Base-by-base conservation (phyloP, 2,113 vertebrate species). In the Esox niger region DNA sequence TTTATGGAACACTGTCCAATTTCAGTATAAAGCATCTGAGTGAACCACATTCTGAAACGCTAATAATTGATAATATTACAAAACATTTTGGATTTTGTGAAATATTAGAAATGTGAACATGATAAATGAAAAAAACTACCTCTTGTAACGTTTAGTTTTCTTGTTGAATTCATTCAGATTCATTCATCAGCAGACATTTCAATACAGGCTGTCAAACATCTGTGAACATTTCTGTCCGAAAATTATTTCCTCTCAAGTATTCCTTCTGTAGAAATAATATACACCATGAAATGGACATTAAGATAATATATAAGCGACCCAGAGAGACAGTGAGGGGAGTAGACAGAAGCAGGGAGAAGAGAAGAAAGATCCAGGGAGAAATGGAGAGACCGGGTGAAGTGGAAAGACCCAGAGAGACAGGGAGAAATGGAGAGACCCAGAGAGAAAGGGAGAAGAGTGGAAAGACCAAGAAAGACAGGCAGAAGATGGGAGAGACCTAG, bases 201-300 rank as follows among this genome's bases (percentile, higher is more conserved):
- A 21, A 61, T 33, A 61, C 30, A 61, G 35, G 3, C 32, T 23
- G 20, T 4, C 25, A 33, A 33, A 33, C 59, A 20, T 4, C 59
- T 17, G n/a, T 8, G 17, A 32, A 61, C 8, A 21, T 33, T 3
- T 35, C 9, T 35, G 31, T 23, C 29, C 29, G 6, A 35, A 30
- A 61, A n/a, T 33, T 3, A 30, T 43, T 74, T 54, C 3, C 25
- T 43, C 21, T 9, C 10, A 26, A 56, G 20, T 68, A 35, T 35
- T 38, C 25, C 21, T 13, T 68, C 49, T 29, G 26, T 3, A 52
- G 15, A 2, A 38, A 3, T 2, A 10, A 52, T 62, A 77, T 21
- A 8, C 25, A 49, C 57, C 57, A 65, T 25, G 21, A 57, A 74
- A n/a, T 69, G 1, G 55, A 66, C 13, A 20, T 57, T 0, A 68